Evolutionary conservation across 35 echinoderm and acorn worm species (phyloP).

Genomic region (Lytechinus pictus): DNA sequence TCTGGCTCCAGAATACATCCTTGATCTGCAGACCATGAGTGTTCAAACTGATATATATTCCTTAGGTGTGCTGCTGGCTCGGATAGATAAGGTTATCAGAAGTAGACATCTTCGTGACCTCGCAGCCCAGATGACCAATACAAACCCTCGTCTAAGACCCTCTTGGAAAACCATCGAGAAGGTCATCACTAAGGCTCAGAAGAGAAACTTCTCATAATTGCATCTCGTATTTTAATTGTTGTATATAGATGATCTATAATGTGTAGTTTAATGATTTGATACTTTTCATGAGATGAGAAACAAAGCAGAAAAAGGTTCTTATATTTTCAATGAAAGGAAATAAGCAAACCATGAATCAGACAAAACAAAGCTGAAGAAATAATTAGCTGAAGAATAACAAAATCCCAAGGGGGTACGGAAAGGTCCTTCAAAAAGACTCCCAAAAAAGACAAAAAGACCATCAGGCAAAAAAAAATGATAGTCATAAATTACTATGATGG

Average conservation of each 20-base stretch:
- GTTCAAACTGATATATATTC: conserved; percentile 31
- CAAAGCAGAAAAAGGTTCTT: too few species aligned
- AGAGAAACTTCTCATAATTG: background rate
- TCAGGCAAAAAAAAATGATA: too few species aligned
- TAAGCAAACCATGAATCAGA: background rate
- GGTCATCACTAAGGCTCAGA: background rate
- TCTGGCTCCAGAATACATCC: conserved; percentile 32
- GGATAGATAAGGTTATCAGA: background rate
- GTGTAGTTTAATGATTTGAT: background rate
- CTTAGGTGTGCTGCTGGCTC: background rate
- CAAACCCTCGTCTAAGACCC: background rate
- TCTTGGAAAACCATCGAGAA: conserved; percentile 24
- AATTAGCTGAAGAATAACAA: too few species aligned
- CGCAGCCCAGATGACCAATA: background rate
- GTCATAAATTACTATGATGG: too few species aligned
- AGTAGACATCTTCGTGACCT: background rate
- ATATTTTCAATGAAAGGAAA: too few species aligned
- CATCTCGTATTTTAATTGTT: background rate
- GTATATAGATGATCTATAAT: background rate
- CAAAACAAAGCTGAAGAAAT: background rate
- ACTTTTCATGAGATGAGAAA: background rate
- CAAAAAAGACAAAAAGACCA: too few species aligned
- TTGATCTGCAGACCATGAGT: background rate
- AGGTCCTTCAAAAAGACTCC: too few species aligned
- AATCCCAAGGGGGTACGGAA: too few species aligned